A percentile compares a stretch with the other conserved stretches of the same genome.
These are phyloP conservation scores for Erannis defoliaria DNA, from an alignment of 2,888 invertebrate genomes.

Conservation along the genomic window DNA sequence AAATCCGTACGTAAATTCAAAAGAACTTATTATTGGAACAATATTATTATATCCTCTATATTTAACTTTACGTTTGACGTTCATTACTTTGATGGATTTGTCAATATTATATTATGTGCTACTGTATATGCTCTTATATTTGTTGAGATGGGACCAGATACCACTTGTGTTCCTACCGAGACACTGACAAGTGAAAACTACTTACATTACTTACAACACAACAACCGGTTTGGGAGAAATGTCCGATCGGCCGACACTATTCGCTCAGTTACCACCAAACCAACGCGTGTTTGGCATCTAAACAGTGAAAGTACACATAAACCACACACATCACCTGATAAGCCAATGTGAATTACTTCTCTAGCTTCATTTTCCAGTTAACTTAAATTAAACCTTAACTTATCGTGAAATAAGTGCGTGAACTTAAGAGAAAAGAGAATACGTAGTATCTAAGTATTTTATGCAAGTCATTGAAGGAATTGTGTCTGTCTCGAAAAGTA, in stretches of 20 bases:
- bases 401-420: constrained; percentile 12
- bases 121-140: no score
- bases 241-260: constrained; percentile 8
- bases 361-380: neutral
- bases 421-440: neutral
- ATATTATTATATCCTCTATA: no score
- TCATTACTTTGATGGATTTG: no score
- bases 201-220: neutral
- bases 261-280: constrained; percentile 13
- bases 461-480: constrained; percentile 15
- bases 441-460: constrained; percentile 2
- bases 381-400: constrained; percentile 5
- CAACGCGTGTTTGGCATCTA: constrained; percentile 23
- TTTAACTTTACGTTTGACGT: no score
- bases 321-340: constrained; percentile 7
- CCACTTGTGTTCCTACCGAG: neutral
- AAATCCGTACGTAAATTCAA: no score
- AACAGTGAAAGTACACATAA: constrained; percentile 37
- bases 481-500: constrained; percentile 16
- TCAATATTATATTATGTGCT: no score
- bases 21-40: no score
- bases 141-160: neutral
- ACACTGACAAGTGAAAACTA: neutral
- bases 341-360: neutral
- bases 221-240: constrained; percentile 13